Conservation (phyloP, 2,888 invertebrate genomes). For the Buathra laborator region DNA sequence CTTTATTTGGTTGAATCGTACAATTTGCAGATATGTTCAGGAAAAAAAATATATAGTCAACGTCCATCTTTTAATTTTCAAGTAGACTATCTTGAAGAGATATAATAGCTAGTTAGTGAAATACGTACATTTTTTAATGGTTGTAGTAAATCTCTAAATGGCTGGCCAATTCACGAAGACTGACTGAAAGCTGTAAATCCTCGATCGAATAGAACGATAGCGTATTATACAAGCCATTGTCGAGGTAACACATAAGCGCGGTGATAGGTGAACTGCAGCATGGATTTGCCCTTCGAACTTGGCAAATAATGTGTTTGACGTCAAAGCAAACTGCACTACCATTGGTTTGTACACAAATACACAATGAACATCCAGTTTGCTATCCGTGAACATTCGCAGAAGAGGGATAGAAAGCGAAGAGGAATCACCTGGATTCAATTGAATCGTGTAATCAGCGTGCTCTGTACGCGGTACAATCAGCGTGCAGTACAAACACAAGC, state of each 20-base stretch:
- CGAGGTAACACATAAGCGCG: not conserved
- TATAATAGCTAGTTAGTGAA: too few relatives aligned
- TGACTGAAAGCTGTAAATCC: not conserved
- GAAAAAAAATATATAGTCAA: not conserved
- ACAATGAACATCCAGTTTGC: not conserved
- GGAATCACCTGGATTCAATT: conserved; percentile 50
- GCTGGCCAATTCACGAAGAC: not conserved
- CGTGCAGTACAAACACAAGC: conserved; percentile 35
- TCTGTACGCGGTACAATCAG: conserved; percentile 44
- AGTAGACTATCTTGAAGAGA: too few relatives aligned
- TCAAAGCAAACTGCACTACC: conserved; percentile 5
- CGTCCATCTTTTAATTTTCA: too few relatives aligned
- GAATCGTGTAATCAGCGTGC: conserved; percentile 52
- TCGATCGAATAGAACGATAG: not conserved
- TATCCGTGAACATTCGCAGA: conserved; percentile 2
- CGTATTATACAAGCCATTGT: not conserved
- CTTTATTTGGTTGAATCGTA: not conserved
- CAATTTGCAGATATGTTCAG: not conserved
- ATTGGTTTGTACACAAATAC: conserved; percentile 5
- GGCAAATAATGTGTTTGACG: conserved; percentile 39
- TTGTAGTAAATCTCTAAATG: not conserved
- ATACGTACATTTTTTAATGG: not conserved
- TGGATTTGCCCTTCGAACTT: conserved; percentile 25
- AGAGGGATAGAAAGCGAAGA: not conserved
- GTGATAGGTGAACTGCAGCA: conserved; percentile 17